Evolutionary conservation across 2,888 invertebrate genomes (phyloP).

Genomic region (Fragum whitleyi): DNA sequence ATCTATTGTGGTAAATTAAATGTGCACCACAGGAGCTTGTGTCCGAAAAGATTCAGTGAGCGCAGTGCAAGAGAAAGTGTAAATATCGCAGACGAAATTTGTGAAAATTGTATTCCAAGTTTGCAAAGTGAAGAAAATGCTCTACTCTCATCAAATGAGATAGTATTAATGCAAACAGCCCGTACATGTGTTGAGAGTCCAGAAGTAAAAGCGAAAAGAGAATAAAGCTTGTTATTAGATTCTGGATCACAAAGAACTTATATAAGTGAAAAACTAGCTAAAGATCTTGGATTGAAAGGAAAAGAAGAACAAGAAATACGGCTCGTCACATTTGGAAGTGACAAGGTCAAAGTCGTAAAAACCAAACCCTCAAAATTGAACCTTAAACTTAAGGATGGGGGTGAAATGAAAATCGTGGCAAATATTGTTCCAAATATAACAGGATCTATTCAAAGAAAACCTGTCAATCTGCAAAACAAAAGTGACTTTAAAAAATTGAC

Average conservation of each 20-base stretch:
- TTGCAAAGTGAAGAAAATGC: background rate
- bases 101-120: background rate
- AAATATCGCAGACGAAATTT: background rate
- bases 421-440: slow-evolving; percentile 26
- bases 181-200: slow-evolving; percentile 13
- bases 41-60: slow-evolving; percentile 26
- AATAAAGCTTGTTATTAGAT: slow-evolving; percentile 25
- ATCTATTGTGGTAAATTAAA: slow-evolving; percentile 34
- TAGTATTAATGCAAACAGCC: slow-evolving; percentile 42
- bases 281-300: slow-evolving; percentile 9
- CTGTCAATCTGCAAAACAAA: background rate
- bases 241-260: slow-evolving; percentile 30
- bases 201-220: background rate
- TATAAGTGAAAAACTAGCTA: slow-evolving; percentile 11
- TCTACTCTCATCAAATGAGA: slow-evolving; percentile 18
- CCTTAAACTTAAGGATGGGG: slow-evolving; percentile 27
- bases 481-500: background rate
- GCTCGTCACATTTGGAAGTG: slow-evolving; percentile 28
- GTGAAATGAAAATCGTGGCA: background rate
- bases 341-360: slow-evolving; percentile 20
- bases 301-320: slow-evolving; percentile 21
- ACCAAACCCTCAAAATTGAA: slow-evolving; percentile 15
- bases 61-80: slow-evolving; percentile 13
- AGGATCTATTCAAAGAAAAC: slow-evolving; percentile 29
- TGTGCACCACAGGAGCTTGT: slow-evolving; percentile 43